A percentile compares a stretch with the other conserved stretches of the same genome.
phyloP scores from a whole-genome alignment of 2,888 invertebrate genomes.

The Oxyteleia sp. region DNA sequence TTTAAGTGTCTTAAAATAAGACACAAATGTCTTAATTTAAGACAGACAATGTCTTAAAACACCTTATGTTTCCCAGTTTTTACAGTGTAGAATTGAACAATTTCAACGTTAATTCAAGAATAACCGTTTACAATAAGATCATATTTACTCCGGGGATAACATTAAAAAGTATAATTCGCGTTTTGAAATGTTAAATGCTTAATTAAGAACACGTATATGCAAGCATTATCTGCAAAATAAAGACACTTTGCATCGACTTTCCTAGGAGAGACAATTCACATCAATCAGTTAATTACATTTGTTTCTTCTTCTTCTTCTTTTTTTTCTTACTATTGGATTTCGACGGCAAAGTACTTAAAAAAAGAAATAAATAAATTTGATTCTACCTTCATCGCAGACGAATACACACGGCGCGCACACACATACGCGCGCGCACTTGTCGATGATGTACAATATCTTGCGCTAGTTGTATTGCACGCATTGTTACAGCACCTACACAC shows the following conservation, averaged over 20 bases:
- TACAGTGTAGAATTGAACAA: too few relatives aligned
- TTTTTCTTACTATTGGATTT: slow-evolving; percentile 2
- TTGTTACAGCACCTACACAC: slow-evolving; percentile 9
- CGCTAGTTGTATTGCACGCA: slow-evolving; percentile 31
- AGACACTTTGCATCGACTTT: slow-evolving; percentile 7
- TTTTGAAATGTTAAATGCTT: slow-evolving; percentile 3
- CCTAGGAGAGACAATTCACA: neutral
- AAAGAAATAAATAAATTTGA: neutral
- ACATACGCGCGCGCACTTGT: slow-evolving; percentile 13
- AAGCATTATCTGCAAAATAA: neutral
- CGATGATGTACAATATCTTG: slow-evolving; percentile 27
- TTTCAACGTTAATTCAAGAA: neutral
- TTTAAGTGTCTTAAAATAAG: too few relatives aligned
- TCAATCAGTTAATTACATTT: neutral
- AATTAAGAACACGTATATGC: slow-evolving; percentile 17
- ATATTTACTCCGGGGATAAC: neutral
- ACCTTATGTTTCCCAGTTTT: too few relatives aligned
- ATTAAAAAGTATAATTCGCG: slow-evolving; percentile 8
- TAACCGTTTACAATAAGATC: slow-evolving; percentile 6
- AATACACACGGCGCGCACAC: neutral
- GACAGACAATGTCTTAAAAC: too few relatives aligned
- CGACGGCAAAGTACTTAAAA: neutral
- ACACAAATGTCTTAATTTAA: too few relatives aligned
- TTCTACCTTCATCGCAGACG: neutral
- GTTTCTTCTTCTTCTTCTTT: slow-evolving; percentile 1